These are phyloP conservation scores for Gavia stellata DNA, from an alignment of 2,113 vertebrate species.

Conservation along the genomic window DNA sequence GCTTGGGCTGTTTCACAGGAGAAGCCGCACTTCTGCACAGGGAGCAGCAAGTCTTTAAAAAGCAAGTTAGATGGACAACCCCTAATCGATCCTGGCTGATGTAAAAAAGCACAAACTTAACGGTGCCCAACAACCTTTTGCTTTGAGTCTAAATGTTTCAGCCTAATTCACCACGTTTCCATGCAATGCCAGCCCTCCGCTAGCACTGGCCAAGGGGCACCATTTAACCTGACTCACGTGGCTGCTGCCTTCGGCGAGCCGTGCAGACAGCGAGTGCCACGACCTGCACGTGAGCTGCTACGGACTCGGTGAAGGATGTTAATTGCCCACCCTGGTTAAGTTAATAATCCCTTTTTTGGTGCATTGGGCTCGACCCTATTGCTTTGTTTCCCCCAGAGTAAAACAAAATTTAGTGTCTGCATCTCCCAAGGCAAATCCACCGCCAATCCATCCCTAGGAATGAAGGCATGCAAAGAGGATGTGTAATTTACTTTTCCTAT, in stretches of 20 bases:
- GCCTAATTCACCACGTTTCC: rapidly evolving
- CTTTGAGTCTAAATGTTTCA: rapidly evolving
- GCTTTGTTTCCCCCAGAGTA: neutral
- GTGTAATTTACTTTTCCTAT: neutral
- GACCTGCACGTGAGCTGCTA: neutral
- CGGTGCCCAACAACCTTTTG: neutral
- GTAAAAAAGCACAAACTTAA: neutral
- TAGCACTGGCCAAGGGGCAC: neutral
- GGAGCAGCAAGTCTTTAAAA: neutral
- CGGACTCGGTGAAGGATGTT: neutral
- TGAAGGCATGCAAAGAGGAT: neutral
- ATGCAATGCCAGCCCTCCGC: neutral
- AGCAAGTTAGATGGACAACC: neutral
- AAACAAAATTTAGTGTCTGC: neutral
- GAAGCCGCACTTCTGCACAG: neutral
- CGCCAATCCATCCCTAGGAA: neutral
- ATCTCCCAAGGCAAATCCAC: neutral
- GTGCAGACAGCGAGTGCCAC: neutral
- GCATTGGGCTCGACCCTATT: rapidly evolving
- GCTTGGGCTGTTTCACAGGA: neutral
- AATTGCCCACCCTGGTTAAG: neutral
- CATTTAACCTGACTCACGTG: rapidly evolving
- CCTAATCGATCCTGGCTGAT: rapidly evolving
- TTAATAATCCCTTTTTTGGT: neutral
- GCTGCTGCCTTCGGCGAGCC: neutral